These are phyloP conservation scores for Achatina immaculata DNA, from an alignment of 1,140 invertebrate genomes.

Conservation along the genomic window DNA sequence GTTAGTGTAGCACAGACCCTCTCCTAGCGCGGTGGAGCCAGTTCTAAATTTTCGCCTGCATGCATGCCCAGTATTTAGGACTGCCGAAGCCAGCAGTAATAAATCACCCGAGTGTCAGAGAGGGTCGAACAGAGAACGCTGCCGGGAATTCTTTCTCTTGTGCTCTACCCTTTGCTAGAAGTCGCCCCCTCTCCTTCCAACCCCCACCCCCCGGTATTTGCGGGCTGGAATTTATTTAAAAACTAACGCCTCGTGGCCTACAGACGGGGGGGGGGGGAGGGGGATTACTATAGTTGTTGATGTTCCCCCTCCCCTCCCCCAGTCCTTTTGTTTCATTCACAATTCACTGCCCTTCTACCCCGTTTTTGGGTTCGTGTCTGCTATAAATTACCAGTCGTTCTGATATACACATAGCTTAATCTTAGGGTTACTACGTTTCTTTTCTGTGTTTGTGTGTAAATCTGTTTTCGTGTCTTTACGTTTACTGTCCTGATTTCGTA, in stretches of 20 bases:
- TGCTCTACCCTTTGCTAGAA: background rate
- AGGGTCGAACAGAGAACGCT: background rate
- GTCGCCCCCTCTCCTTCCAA: too few relatives aligned
- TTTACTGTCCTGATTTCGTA: too few relatives aligned
- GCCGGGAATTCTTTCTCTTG: background rate
- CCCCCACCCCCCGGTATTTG: background rate
- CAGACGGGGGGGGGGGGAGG: background rate
- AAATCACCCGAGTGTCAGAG: background rate
- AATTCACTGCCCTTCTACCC: background rate
- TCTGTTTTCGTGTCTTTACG: too few relatives aligned
- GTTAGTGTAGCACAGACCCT: background rate
- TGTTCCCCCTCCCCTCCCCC: background rate
- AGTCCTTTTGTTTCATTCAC: background rate
- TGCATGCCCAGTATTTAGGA: background rate
- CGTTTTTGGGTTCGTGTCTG: too few relatives aligned
- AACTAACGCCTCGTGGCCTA: background rate
- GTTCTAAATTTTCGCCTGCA: background rate
- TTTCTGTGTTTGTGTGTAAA: too few relatives aligned
- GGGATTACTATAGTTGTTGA: background rate
- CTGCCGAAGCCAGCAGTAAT: background rate
- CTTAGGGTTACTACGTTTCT: too few relatives aligned
- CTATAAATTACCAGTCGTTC: too few relatives aligned
- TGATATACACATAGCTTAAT: too few relatives aligned
- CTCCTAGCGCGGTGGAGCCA: background rate
- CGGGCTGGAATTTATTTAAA: background rate